Percentiles rank a stretch among this genome's conserved stretches.
These are phyloP conservation scores for Hylyphantes graminicola DNA, from an alignment of 1,140 invertebrate genomes.

Conservation along the genomic window DNA sequence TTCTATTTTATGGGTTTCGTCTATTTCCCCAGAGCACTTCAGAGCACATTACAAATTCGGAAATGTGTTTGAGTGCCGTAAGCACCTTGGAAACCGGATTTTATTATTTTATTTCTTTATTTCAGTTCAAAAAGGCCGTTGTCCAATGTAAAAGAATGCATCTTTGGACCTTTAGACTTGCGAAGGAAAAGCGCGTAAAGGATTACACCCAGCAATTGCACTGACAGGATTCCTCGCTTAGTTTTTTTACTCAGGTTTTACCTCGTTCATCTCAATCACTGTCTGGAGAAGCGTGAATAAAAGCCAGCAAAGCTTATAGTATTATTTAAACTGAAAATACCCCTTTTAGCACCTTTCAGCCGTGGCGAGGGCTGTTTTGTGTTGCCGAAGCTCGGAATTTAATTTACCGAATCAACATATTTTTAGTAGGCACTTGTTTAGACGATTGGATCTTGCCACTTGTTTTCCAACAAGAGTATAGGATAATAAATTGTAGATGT, in stretches of 20 bases:
- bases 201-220: not conserved
- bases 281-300: conserved; percentile 17
- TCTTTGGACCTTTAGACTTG: too few species aligned
- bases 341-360: too few species aligned
- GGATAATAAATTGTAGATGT: too few species aligned
- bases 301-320: not conserved
- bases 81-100: too few species aligned
- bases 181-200: not conserved
- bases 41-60: too few species aligned
- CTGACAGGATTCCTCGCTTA: not conserved
- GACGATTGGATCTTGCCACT: not conserved
- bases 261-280: conserved; percentile 36
- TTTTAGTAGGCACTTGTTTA: not conserved
- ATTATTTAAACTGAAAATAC: conserved; percentile 19
- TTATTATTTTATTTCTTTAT: too few species aligned
- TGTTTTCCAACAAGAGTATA: too few species aligned
- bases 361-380: too few species aligned
- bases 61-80: too few species aligned
- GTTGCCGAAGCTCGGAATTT: not conserved
- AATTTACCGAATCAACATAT: conserved; percentile 1
- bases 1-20: not conserved
- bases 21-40: too few species aligned
- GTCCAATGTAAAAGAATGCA: too few species aligned
- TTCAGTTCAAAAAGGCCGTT: too few species aligned
- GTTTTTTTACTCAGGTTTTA: not conserved